Base-by-base conservation (phyloP, 1,140 invertebrate genomes). In the Andricus grossulariae region DNA sequence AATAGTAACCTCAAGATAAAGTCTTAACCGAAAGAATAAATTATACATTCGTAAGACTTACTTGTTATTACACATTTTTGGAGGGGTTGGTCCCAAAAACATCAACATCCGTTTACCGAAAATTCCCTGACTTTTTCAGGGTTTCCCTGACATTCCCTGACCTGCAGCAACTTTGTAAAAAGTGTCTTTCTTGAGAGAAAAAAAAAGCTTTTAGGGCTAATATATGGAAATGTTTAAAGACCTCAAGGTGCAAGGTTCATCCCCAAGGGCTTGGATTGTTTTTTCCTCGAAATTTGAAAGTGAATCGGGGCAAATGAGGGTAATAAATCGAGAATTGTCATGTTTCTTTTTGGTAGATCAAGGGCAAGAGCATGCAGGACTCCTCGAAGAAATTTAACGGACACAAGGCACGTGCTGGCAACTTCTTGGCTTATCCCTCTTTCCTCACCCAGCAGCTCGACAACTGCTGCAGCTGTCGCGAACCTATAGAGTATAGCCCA, bases 321-420 rank as follows among this genome's bases (percentile, higher is more conserved):
- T 39, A 49, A n/a, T 52, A 75, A 75, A 84, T 80, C 71, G 80
- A 81, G 80, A 78, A 77, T 78, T 74, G 76, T 72, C 75, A 77
- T 81, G 81, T 82, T 84, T 81, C 82, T 84, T 84, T 78, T 77
- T 4, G 73, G 75, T 55, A 21, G 82, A 83, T 78, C 78, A 71
- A 74, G 71, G 8, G 32, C 54, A 25, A 74, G 57, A 55, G 76
- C 16, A 32, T 32, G 25, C 32, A n/a, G 50, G 50, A 45, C 49
- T 71, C 45, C 50, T 77, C 49, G 18, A 66, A 74, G 77, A 25
- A 78, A 77, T 83, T 81, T 80, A 88, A 87, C 87, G 84, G 84
- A 86, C 84, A 76, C 80, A 74, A 80, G 83, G 87, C 88, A 87
- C 88, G 88, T 87, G 87, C 86, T 89, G 77, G 77, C 39, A 52